These are phyloP conservation scores for Uloborus diversus DNA, from an alignment of 1,140 invertebrate genomes.

Conservation along the genomic window DNA sequence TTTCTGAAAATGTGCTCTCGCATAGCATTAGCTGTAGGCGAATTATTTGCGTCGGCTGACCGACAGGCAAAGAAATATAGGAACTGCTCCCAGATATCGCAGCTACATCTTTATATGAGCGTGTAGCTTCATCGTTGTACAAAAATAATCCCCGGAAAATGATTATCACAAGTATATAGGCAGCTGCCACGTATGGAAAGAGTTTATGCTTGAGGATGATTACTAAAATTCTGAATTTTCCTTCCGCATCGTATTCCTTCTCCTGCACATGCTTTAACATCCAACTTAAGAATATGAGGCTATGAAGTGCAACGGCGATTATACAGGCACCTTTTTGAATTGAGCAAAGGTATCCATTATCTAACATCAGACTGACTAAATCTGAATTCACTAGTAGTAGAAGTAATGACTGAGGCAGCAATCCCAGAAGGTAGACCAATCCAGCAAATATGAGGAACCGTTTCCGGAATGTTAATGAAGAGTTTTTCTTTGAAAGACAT, in stretches of 20 bases:
- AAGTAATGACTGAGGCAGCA: conserved; percentile 18
- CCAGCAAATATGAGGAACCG: conserved; percentile 7
- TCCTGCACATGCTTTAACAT: neutral
- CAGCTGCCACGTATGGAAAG: neutral
- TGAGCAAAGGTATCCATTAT: conserved; percentile 21
- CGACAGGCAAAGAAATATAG: neutral
- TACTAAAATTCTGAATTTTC: neutral
- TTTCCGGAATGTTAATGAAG: neutral
- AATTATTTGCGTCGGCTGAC: conserved; percentile 1
- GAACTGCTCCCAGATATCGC: neutral
- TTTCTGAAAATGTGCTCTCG: conserved; percentile 6
- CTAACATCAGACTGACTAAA: conserved; percentile 5
- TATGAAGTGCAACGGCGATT: conserved; percentile 21
- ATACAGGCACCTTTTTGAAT: conserved; percentile 14
- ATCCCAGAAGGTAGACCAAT: conserved; percentile 20
- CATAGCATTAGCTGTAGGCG: conserved; percentile 19
- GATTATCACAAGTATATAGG: conserved; percentile 1
- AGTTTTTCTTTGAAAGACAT: neutral
- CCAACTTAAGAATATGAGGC: conserved; percentile 13
- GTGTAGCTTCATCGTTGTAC: neutral
- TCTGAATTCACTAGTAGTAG: conserved; percentile 9
- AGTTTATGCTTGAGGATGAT: neutral
- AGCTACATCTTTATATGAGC: conserved; percentile 13
- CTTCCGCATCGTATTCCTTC: neutral
- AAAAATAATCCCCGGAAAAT: neutral